phyloP scores from a whole-genome alignment of 2,113 vertebrate genomes.

The Merops nubicus region DNA sequence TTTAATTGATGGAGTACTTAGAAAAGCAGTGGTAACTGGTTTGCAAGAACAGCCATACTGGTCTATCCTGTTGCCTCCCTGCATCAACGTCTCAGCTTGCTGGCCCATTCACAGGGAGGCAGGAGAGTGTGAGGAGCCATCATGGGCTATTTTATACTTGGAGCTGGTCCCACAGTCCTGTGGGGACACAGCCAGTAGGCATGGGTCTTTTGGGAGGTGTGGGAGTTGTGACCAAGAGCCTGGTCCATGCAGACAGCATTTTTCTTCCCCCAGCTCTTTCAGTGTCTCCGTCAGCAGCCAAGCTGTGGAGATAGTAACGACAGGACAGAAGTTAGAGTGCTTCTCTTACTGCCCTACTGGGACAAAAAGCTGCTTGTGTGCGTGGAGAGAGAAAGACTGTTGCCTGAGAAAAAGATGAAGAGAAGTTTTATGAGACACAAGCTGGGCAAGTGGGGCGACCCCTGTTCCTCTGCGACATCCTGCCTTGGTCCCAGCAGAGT shows the following conservation, averaged over 20 bases:
- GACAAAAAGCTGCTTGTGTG: fast-evolving
- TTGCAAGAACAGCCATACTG: not conserved
- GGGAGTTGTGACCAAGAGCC: not conserved
- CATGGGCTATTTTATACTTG: not conserved
- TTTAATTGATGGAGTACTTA: not conserved
- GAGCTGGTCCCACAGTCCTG: not conserved
- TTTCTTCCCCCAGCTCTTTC: not conserved
- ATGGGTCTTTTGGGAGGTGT: not conserved
- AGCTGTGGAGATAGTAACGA: not conserved
- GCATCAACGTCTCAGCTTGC: not conserved
- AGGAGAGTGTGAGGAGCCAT: not conserved
- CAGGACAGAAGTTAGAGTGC: not conserved
- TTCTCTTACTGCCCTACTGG: not conserved
- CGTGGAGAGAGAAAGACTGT: not conserved
- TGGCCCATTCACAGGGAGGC: not conserved
- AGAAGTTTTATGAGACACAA: not conserved
- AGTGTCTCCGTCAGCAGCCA: not conserved
- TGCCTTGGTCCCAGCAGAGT: not conserved
- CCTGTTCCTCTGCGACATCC: not conserved
- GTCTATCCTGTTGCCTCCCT: not conserved
- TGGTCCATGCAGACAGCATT: not conserved
- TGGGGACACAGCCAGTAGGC: not conserved
- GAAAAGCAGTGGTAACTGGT: not conserved
- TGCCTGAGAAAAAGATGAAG: not conserved
- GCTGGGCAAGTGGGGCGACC: not conserved